phyloP scores from a whole-genome alignment of 2,888 invertebrate species.

The Synanthedon andrenaeformis region DNA sequence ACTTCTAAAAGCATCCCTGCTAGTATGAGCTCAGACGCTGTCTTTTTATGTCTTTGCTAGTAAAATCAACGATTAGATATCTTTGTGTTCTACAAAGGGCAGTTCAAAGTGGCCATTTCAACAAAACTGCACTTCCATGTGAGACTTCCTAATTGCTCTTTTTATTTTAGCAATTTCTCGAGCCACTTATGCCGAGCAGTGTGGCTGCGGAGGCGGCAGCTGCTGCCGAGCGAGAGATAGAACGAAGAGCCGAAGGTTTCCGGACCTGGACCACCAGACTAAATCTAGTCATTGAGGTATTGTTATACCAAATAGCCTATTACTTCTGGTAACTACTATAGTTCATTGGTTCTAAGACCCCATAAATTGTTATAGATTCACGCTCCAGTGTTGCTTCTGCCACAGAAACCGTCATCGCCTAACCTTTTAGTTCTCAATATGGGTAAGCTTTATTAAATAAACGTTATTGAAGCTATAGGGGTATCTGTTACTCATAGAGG shows the following conservation, averaged over 20 bases:
- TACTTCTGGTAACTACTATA: too few species aligned
- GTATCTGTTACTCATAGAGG: too few species aligned
- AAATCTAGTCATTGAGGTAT: constrained; percentile 72
- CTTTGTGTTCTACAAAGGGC: too few species aligned
- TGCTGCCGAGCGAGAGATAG: constrained; percentile 48
- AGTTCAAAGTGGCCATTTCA: too few species aligned
- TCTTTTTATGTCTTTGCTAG: too few species aligned
- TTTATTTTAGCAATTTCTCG: constrained; percentile 62
- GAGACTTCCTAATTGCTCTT: too few species aligned
- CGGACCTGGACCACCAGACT: constrained; percentile 63
- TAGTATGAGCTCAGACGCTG: too few species aligned
- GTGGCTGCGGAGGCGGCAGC: constrained; percentile 30
- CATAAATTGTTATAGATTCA: constrained; percentile 53
- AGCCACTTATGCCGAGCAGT: constrained; percentile 55
- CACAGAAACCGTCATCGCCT: constrained; percentile 83
- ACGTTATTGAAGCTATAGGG: too few species aligned
- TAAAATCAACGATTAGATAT: too few species aligned
- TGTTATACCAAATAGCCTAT: not conserved
- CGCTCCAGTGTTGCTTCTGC: constrained; percentile 80
- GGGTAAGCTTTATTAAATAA: constrained; percentile 47
- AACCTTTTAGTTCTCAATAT: constrained; percentile 81
- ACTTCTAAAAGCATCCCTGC: too few species aligned
- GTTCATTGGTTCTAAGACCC: too few species aligned
- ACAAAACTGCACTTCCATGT: too few species aligned
- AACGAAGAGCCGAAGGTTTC: constrained; percentile 36